These are phyloP conservation scores for Daboia siamensis DNA, from an alignment of 2,113 vertebrate genomes.

Conservation along the genomic window DNA sequence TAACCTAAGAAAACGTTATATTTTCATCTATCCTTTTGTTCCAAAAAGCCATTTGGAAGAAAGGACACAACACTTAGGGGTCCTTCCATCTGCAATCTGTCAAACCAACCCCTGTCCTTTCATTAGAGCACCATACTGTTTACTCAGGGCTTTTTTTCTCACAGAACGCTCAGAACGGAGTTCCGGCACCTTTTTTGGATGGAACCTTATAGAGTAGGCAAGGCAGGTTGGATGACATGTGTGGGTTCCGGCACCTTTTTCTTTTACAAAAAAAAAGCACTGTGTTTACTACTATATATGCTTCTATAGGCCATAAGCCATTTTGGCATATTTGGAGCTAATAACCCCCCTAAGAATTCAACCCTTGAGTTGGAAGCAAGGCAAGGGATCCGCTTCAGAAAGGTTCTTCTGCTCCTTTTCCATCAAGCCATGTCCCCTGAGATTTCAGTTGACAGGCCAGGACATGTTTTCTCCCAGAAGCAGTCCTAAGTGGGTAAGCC, in stretches of 20 bases:
- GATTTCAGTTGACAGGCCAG: neutral
- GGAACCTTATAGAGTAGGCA: no score
- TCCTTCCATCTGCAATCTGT: neutral
- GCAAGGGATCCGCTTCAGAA: neutral
- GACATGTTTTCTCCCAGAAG: neutral
- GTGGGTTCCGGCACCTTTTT: no score
- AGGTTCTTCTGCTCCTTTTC: neutral
- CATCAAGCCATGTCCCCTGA: neutral
- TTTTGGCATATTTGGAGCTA: neutral
- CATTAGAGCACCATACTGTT: neutral
- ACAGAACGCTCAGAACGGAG: no score
- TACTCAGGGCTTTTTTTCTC: neutral
- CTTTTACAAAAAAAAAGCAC: no score
- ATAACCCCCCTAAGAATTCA: neutral
- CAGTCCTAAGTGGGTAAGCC: neutral
- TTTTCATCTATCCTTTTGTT: neutral
- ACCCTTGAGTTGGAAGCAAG: neutral
- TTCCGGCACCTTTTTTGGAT: no score
- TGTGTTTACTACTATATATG: neutral
- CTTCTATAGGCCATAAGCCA: neutral
- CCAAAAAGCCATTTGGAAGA: neutral
- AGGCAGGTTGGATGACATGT: no score
- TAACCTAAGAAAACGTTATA: neutral
- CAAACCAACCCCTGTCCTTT: neutral
- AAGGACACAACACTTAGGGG: neutral